Evolutionary conservation across 2,797 vertebrate genomes (phyloP), one percentile per base, ranked within the genome.

Genomic region (Anas bahamensis): DNA sequence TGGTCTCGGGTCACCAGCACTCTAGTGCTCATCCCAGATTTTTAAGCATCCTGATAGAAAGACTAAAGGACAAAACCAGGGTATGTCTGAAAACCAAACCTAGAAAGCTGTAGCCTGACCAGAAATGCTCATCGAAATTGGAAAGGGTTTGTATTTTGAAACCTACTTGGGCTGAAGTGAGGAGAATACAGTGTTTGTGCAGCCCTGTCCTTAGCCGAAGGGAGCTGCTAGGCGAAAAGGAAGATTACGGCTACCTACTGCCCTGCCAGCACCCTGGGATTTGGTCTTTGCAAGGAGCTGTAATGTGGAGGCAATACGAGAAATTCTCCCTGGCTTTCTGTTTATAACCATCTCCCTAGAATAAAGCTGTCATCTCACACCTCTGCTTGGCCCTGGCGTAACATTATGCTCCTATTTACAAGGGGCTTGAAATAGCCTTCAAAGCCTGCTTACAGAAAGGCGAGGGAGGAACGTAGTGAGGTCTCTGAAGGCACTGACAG

Each of bases 351-450:
- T 91, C 65, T 94, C 78, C 48, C 56, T 90, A 50, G 56, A 89
- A 60, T 88, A 76, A 84, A 93, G 89, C 81, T 95, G 87, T 93
- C 94, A 90, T 78, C 71, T 96, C 91, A 85, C 89, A 96, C 91
- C 82, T 93, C 87, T 94, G 48, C 79, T 91, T 86, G 79, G 80
- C 78, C 81, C 72, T 63, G 65, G 63, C 70, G 88, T 95, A 96
- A 95, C 63, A 81, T 93, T 94, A 83, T 95, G 77, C 63, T 84
- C 63, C 82, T 94, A 57, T 95, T 94, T 95, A 76, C 80, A 87
- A 52, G 8, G 0, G 48, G 63, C 84, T 94, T 21, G 59, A 94
- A 93, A 92, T 86, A 93, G 72, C 77, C 89, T 94, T 94, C 60
- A 13, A 64, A 94, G 75, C 68, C 83, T 85, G 39, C 83, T 64